Percentiles rank a stretch among this genome's conserved stretches.
Evolutionary conservation across 2,797 vertebrate species (phyloP).

Genomic region (Rhadinocentrus ornatus): DNA sequence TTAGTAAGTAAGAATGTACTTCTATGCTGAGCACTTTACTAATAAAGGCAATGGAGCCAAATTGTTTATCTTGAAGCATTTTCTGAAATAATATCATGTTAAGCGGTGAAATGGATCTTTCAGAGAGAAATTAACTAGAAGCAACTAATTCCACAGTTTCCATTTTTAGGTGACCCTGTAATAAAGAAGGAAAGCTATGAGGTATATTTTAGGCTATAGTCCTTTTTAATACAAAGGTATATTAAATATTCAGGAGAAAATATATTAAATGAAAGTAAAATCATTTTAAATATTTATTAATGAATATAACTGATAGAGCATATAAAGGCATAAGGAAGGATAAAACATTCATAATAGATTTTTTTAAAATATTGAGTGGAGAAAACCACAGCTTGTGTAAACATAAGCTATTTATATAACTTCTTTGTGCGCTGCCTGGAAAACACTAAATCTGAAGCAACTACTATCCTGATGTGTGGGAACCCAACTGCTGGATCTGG

Average conservation of each 20-base stretch:
- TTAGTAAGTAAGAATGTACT: constrained; percentile 84
- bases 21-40: constrained; percentile 85
- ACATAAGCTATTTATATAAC: background rate
- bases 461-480: too few relatives aligned
- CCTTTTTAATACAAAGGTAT: too few relatives aligned
- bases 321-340: too few relatives aligned
- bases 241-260: too few relatives aligned
- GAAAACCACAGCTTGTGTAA: constrained; percentile 6
- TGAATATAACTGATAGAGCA: too few relatives aligned
- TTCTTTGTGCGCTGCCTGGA: too few relatives aligned
- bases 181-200: constrained; percentile 7
- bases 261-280: too few relatives aligned
- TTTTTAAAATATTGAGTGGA: background rate
- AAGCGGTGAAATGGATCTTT: background rate
- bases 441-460: too few relatives aligned
- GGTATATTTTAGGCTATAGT: background rate
- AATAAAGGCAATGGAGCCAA: constrained; percentile 82
- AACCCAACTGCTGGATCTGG: too few relatives aligned
- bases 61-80: constrained; percentile 21
- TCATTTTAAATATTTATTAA: too few relatives aligned
- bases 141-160: background rate
- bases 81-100: constrained; percentile 17
- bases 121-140: constrained; percentile 1
- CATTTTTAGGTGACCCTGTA: constrained; percentile 14
- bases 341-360: too few relatives aligned